Evolutionary conservation across 2,888 invertebrate species (phyloP), one percentile per base, ranked within the genome.

Genomic region (Dione vanillae): DNA sequence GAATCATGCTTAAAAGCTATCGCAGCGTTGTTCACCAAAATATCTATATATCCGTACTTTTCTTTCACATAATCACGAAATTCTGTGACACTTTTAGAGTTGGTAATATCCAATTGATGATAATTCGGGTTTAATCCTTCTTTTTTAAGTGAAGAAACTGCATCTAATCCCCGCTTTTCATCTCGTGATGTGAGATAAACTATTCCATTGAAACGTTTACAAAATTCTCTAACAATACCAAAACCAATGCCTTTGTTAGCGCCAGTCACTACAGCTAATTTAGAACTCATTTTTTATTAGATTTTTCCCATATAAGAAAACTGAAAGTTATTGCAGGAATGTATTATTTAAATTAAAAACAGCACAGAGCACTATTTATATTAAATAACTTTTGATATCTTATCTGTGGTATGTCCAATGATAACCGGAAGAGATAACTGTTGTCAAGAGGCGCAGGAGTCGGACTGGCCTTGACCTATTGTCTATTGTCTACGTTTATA

Each of bases 11-110:
- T 95, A 79, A 94, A 96, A 0, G 96, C 95, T 68, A 96, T 96
- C 0, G 95, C 96, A 9, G 97, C 97, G 85, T 97, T 97, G 81
- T 97, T 97, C 0, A 97, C 94, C 56, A 97, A 89, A 61, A 97
- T 82, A 87, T 97, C 96, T 5, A 97, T 87, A 0, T 96, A 96
- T 0, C 94, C 95, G 79, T 96, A 94, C 40, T 93, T 94, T 19
- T 88, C 84, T 77, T 94, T 90, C 2, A 97, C 82, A 77, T 94
- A 94, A 76, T 95, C 94, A 12, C 91, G 90, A 5, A 49, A 95
- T 6, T 75, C 83, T 62, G 93, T 85, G 7, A 96, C 87, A 77
- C 96, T 96, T 2, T 87, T 83, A 45, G 87, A 84, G 74, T 95
- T 93, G 1, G 94, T 94, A 65, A 97, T 93, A 80, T 97, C 97